A percentile compares a stretch with the other conserved stretches of the same genome.
Evolutionary conservation across 2,797 vertebrate species (phyloP).

Genomic region (Dallia pectoralis): DNA sequence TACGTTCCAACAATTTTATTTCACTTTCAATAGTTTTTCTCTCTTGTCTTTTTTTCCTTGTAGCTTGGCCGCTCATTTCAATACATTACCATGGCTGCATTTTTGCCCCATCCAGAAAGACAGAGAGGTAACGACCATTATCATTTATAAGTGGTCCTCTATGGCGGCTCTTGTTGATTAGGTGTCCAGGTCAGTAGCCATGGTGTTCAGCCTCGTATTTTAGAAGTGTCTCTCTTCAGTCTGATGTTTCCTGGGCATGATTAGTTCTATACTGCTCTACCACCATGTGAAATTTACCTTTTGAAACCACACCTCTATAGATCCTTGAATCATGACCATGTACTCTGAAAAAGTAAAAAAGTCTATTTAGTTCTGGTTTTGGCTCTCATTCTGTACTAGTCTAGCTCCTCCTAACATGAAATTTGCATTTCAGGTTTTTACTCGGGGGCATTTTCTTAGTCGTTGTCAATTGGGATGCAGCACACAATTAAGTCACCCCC

Average conservation of each 20-base stretch:
- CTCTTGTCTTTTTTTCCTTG: slow-evolving; percentile 7
- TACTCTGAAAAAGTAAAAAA: slow-evolving; percentile 19
- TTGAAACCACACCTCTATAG: slow-evolving; percentile 16
- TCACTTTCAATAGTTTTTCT: slow-evolving; percentile 2
- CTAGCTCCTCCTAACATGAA: slow-evolving; percentile 26
- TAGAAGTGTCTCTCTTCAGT: background rate
- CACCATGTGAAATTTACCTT: background rate
- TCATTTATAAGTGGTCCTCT: too few species aligned
- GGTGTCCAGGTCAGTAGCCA: background rate
- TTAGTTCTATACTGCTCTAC: slow-evolving; percentile 3
- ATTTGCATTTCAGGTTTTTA: slow-evolving; percentile 19
- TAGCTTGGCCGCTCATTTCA: background rate
- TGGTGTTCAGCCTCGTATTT: slow-evolving; percentile 8
- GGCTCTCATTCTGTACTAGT: slow-evolving; percentile 14
- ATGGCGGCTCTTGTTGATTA: too few species aligned
- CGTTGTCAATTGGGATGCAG: background rate
- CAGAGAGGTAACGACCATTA: slow-evolving; percentile 9
- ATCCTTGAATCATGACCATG: slow-evolving; percentile 28
- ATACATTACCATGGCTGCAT: slow-evolving; percentile 18
- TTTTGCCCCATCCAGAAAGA: slow-evolving; percentile 8
- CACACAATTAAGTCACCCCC: slow-evolving; percentile 8
- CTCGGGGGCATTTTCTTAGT: background rate
- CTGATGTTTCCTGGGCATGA: too few species aligned
- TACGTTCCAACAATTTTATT: slow-evolving; percentile 6
- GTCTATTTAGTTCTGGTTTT: slow-evolving; percentile 23